Base-by-base conservation (phyloP, 2,113 vertebrate species). In the Synodontis membranacea region DNA sequence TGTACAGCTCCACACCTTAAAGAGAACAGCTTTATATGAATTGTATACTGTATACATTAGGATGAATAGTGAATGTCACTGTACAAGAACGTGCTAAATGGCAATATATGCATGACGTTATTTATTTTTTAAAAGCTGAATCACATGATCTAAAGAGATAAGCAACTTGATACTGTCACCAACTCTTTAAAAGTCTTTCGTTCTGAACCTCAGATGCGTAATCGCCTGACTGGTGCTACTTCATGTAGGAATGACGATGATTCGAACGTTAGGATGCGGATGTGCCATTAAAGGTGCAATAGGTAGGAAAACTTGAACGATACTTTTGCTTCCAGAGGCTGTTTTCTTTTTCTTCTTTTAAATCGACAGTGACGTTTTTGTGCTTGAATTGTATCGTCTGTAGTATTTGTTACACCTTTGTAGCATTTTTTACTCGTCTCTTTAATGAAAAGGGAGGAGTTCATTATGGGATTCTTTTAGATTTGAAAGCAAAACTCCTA, bases 31-130 rank as follows among this genome's bases (percentile, higher is more conserved):
- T 85, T 83, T 85, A 66, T 39, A 82, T 50, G 19, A 79, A 64
- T 52, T 5, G 17, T 76, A 76, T 64, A 76, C 56, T 64, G 42
- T 83, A 87, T 39, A 21, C 70, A 31, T 82, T 74, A 58, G 68
- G 37, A 82, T 6, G 28, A 48, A 83, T 81, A n/a, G 76, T 86
- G 62, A 86, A 64, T 76, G 80, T 86, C 68, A 76, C 60, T 50
- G 85, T 82, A 46, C 21, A 4, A 74, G 58, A 75, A 82, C 21
- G 10, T 64, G 85, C 66, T 72, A 42, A 81, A 81, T 17, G 66
- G 79, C 66, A 72, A 86, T 82, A 86, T 75, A 82, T 75, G 85
- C 85, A 86, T 86, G 85, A 72, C n/a, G 34, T 86, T 54, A 80
- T 81, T 82, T 87, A 37, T 83, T 76, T 75, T 80, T 82, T 12